Evolutionary conservation across 2,888 invertebrate species (phyloP), one percentile per base, ranked within the genome.

Genomic region (Lithophane socia): DNA sequence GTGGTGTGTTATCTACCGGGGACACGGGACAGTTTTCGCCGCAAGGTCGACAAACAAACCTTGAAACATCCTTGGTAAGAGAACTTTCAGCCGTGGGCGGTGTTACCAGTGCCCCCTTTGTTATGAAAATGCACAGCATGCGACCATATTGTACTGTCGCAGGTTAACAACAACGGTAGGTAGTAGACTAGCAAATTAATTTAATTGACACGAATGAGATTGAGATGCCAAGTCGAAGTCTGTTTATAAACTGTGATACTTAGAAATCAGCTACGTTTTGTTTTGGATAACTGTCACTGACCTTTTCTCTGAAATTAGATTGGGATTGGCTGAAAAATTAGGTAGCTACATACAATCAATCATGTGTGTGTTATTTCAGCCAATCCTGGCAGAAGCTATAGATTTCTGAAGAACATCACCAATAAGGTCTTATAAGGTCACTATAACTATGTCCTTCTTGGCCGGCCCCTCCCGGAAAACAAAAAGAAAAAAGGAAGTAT

Each of bases 41-140:
- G 79, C 95, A 96, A 96, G 96, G 96, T 94, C 93, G 92, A 90
- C 89, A 93, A 94, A 94, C 94, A 94, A 93, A 95, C 95, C 93
- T 94, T 93, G 88, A 77, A 81, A 77, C 73, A 82, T 88, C 88
- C 89, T 89, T 82, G 75, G 76, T 75, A 75, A 77, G 49, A 75
- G n/a, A 21, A 54, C 66, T 44, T 37, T 10, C 37, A 29, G 91
- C 78, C 75, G 85, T 83, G 84, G 79, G 71, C 80, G 84, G 82
- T 75, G 47, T 63, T 54, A 49, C 37, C 13, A 44, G 24, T 74
- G 67, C 49, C 65, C 69, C 54, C 75, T 71, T 42, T 63, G 70
- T 66, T 68, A 66, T 66, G 71, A 73, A 74, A 77, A 64, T 66
- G 58, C 42, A 63, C 77, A 70, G 29, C 61, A 37, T 66, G 61